Evolutionary conservation across 2,113 vertebrate genomes (phyloP), one percentile per base, ranked within the genome.

Genomic region (Takifugu bimaculatus): DNA sequence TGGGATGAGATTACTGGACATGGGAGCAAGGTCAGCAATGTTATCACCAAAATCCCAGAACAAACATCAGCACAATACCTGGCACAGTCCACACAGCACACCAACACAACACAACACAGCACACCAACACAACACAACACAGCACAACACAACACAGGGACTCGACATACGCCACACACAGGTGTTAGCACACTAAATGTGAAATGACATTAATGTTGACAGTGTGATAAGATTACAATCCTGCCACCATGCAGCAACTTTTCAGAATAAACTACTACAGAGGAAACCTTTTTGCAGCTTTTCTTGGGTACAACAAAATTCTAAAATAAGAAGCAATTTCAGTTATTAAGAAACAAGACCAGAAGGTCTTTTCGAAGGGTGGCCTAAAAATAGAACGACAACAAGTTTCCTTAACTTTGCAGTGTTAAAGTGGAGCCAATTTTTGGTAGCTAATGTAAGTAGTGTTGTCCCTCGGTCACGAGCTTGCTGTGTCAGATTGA

Each of bases 401-500:
- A 58, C 28, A 60, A 4, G 53, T 12, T 60, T 50, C 65, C 25
- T 29, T 54, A n/a, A 13, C 13, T 5, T 3, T 14, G 13, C 11
- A 13, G 26, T 54, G 27, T 58, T 49, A 6, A 50, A 65, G 42
- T 32, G 52, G 28, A 47, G 60, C 44, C 26, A 60, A 27, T 32
- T 42, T 42, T 53, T 61, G 50, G 57, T 27, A 42, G 43, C 15
- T 7, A 51, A 26, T 47, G 47, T 54, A 57, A 79, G 66, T 28
- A n/a, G 43, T 60, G 53, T 35, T 72, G 47, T 70, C 32, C 66
- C 25, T 14, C 53, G 1, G 65, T 65, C 58, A 49, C 64, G 47
- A 57, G 64, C 57, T 77, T 84, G 74, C 78, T 79, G 63, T 79
- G 76, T 88, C 84, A 84, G 77, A 79, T 70, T 74, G 83, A 72